phyloP scores from a whole-genome alignment of 2,797 vertebrate species.

The Peromyscus eremicus region DNA sequence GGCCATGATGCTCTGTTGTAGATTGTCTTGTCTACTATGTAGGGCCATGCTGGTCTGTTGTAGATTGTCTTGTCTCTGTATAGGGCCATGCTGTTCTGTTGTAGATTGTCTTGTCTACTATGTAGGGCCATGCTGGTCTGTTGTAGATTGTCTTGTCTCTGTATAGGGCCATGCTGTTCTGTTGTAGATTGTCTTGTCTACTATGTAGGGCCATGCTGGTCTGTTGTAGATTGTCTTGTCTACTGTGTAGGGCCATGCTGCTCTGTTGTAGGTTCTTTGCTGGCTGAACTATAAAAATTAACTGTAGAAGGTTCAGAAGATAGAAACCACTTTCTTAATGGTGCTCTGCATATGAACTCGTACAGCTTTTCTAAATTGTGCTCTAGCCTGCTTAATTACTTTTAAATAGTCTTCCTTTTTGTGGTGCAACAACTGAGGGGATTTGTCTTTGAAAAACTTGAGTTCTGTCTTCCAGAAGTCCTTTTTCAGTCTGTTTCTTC shows the following conservation, averaged over 20 bases:
- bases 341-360: neutral
- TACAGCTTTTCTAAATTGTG: neutral
- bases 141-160: too few relatives aligned
- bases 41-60: neutral
- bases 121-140: too few relatives aligned
- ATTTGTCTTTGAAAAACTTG: neutral
- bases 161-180: too few relatives aligned
- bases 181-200: too few relatives aligned
- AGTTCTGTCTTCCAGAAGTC: neutral
- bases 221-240: too few relatives aligned
- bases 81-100: neutral
- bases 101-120: too few relatives aligned
- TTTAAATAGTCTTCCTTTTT: neutral
- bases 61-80: neutral
- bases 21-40: neutral
- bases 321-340: neutral
- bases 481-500: neutral
- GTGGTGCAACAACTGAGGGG: neutral
- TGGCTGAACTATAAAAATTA: conserved; percentile 30
- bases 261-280: neutral
- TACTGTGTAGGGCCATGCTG: neutral
- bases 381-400: neutral
- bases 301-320: conserved; percentile 30
- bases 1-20: neutral
- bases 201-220: too few relatives aligned